Percentiles rank a stretch among this genome's conserved stretches.
Evolutionary conservation across 2,113 vertebrate genomes (phyloP).

Genomic region (Amphiprion ocellaris): DNA sequence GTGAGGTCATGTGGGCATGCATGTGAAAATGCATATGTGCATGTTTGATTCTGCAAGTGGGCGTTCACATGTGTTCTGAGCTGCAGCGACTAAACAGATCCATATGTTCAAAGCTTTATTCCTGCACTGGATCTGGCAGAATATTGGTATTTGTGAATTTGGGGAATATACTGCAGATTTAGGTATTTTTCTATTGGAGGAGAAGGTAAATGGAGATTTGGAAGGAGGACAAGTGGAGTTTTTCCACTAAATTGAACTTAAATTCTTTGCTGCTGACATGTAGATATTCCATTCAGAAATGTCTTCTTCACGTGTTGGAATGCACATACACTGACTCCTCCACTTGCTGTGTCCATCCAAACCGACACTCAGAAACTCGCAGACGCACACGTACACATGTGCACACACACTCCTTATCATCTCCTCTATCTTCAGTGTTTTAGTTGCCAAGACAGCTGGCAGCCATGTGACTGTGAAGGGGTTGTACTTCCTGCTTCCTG

Average conservation of each 20-base stretch:
- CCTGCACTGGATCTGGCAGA: constrained; percentile 52
- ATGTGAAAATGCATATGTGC: constrained; percentile 37
- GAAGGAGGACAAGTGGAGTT: constrained; percentile 22
- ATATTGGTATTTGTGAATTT: constrained; percentile 42
- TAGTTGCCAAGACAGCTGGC: constrained; percentile 75
- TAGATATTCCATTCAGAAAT: constrained; percentile 10
- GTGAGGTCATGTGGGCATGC: constrained; percentile 22
- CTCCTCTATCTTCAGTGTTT: constrained; percentile 57
- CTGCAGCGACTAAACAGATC: constrained; percentile 76
- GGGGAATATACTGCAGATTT: constrained; percentile 1
- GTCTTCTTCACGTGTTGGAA: constrained; percentile 31
- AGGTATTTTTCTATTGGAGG: constrained; percentile 16
- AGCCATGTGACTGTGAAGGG: constrained; percentile 77
- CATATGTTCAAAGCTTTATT: constrained; percentile 78
- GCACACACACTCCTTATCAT: constrained; percentile 45
- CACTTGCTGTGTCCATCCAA: neutral
- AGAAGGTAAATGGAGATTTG: constrained; percentile 3
- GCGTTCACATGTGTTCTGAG: constrained; percentile 51
- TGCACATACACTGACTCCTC: constrained; percentile 40
- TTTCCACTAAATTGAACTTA: constrained; percentile 60
- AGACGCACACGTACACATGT: constrained; percentile 18
- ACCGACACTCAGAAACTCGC: neutral
- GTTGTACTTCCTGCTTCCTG: constrained; percentile 94
- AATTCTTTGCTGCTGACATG: constrained; percentile 38
- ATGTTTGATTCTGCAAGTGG: constrained; percentile 42